Evolutionary conservation across 37 sponge, comb jelly and placozoan species (phyloP), one percentile per base, ranked within the genome.

Genomic region (Bolinopsis microptera): DNA sequence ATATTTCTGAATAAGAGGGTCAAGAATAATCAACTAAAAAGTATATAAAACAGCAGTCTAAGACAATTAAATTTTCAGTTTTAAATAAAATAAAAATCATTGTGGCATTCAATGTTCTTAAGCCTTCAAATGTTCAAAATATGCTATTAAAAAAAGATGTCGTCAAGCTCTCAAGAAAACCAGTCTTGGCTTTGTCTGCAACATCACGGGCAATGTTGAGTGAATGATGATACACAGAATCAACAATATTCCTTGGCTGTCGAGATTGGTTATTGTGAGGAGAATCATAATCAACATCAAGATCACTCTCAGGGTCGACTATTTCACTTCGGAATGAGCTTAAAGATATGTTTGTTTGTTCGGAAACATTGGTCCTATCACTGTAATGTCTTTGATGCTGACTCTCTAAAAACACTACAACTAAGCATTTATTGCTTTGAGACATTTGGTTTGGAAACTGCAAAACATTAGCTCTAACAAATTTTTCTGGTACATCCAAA

Each of bases 341-440:
- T 36, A 77, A 16, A 16, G 80, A 77, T 33, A 32, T 32, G 32
- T 77, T 31, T 9, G 36, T 77, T 36, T 77, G 80, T 36, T 77
- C 80, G 9, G 80, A 77, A 16, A 77, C 32, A 35, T 77, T 77
- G 33, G 80, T 77, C 33, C 80, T 31, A 36, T 77, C 80, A 77
- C 80, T 77, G 18, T 35, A 77, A 16, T 34, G 28, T 32, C 80
- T 77, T 18, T 77, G 80, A 34, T 77, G 80, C 37, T 77, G 80
- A 77, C 80, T 77, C 35, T 77, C 90, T 22, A 86, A 34, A 41
- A 86, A 86, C 18, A 41, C 90, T 1, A 86, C 90, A 38, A 86
- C 90, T 3, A 86, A 48, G n/a, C 90, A 41, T 41, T 86, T 86
- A 34, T 86, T 86, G 36, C 90, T 86, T 24, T 86, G 41, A n/a